These are phyloP conservation scores for Ophioninae sp. DNA, from an alignment of 2,888 invertebrate genomes.

Conservation along the genomic window DNA sequence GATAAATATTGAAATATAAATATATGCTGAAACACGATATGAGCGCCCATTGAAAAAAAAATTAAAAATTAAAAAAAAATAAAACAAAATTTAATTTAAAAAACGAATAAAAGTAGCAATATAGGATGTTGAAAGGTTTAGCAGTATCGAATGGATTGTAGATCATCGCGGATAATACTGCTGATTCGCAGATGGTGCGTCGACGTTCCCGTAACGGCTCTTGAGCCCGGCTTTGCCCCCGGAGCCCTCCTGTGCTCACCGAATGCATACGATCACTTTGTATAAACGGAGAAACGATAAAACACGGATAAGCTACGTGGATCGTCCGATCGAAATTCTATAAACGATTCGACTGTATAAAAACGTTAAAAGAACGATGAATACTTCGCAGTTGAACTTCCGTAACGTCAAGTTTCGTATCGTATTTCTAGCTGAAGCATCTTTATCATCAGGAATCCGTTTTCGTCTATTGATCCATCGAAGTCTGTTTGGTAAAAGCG, in stretches of 20 bases:
- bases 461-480: too few relatives aligned
- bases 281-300: slow-evolving; percentile 22
- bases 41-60: not conserved
- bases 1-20: not conserved
- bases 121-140: slow-evolving; percentile 20
- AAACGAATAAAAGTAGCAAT: not conserved
- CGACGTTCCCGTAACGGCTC: slow-evolving; percentile 34
- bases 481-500: too few relatives aligned
- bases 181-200: slow-evolving; percentile 30
- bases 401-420: not conserved
- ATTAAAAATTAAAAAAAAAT: not conserved
- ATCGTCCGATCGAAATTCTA: slow-evolving; percentile 29
- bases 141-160: slow-evolving; percentile 11
- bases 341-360: slow-evolving; percentile 15
- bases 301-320: slow-evolving; percentile 30
- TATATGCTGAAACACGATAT: not conserved
- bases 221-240: not conserved
- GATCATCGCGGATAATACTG: slow-evolving; percentile 13
- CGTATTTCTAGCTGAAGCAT: not conserved
- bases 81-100: too few relatives aligned
- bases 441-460: too few relatives aligned
- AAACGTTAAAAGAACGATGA: slow-evolving; percentile 16
- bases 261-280: slow-evolving; percentile 21
- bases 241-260: not conserved
- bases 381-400: slow-evolving; percentile 31